These are phyloP conservation scores for Cordylochernes scorpioides DNA, from an alignment of 2,888 invertebrate genomes.

Conservation along the genomic window DNA sequence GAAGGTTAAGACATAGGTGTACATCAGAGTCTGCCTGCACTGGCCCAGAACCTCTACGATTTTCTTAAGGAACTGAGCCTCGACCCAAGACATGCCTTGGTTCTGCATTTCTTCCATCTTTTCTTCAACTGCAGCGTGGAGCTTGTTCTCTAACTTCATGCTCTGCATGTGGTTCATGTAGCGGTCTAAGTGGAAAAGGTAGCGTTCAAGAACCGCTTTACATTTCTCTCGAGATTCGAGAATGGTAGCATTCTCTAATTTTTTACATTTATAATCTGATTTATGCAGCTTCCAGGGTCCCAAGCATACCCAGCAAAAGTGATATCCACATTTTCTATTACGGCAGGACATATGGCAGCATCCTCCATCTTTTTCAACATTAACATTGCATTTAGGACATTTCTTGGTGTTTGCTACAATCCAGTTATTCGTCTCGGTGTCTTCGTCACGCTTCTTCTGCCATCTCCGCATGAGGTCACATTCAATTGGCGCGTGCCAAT, in stretches of 20 bases:
- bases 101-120: slow-evolving; percentile 99
- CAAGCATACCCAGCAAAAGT: slow-evolving; percentile 98
- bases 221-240: slow-evolving; percentile 83
- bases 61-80: slow-evolving; percentile 92
- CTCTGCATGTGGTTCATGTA: slow-evolving; percentile 99
- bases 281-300: slow-evolving; percentile 98
- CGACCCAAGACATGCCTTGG: slow-evolving; percentile 99
- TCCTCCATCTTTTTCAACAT: slow-evolving; percentile 52
- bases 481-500: slow-evolving; percentile 94
- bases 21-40: slow-evolving; percentile 93
- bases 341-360: slow-evolving; percentile 99
- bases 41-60: slow-evolving; percentile 88
- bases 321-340: slow-evolving; percentile 86
- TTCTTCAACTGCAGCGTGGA: slow-evolving; percentile 77
- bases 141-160: slow-evolving; percentile 76
- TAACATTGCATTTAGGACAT: slow-evolving; percentile 86
- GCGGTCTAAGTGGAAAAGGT: slow-evolving; percentile 91
- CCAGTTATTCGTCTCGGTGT: slow-evolving; percentile 97
- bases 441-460: slow-evolving; percentile 98
- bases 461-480: slow-evolving; percentile 75
- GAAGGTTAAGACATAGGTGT: slow-evolving; percentile 97
- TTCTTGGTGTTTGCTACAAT: slow-evolving; percentile 97
- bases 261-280: slow-evolving; percentile 74
- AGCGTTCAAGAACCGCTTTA: slow-evolving; percentile 74
- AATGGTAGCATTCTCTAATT: too few species aligned